These are phyloP conservation scores for Ptychadena robeensis DNA, from an alignment of 2,797 vertebrate species.

Conservation along the genomic window DNA sequence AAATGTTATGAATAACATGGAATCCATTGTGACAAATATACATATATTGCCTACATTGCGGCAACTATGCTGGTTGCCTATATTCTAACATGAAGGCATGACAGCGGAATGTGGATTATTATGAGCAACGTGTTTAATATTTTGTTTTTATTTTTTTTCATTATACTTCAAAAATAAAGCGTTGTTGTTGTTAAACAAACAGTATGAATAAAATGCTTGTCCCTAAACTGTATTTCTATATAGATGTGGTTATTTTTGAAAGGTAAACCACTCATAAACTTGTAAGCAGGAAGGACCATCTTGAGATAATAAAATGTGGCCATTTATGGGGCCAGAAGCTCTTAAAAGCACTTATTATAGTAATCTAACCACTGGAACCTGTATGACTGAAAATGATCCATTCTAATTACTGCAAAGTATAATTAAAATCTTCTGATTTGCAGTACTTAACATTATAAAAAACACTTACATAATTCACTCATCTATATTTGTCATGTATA, in stretches of 20 bases:
- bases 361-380: conserved; percentile 45
- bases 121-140: no score
- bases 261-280: background rate
- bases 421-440: conserved; percentile 41
- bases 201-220: no score
- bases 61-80: background rate
- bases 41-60: no score
- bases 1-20: no score
- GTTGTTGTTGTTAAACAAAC: no score
- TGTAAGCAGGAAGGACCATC: background rate
- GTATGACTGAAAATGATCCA: conserved; percentile 30
- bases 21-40: no score
- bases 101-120: background rate
- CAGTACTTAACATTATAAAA: conserved; percentile 54
- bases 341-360: conserved; percentile 25
- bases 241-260: background rate
- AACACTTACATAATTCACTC: conserved; percentile 35
- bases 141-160: no score
- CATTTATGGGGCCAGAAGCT: conserved; percentile 8
- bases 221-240: background rate
- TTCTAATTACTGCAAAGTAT: conserved; percentile 34
- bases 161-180: no score
- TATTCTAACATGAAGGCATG: background rate
- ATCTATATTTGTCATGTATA: conserved; percentile 53
- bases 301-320: background rate